Base-by-base conservation (phyloP, 2,888 invertebrate species). In the Galerucella nymphaeae region DNA sequence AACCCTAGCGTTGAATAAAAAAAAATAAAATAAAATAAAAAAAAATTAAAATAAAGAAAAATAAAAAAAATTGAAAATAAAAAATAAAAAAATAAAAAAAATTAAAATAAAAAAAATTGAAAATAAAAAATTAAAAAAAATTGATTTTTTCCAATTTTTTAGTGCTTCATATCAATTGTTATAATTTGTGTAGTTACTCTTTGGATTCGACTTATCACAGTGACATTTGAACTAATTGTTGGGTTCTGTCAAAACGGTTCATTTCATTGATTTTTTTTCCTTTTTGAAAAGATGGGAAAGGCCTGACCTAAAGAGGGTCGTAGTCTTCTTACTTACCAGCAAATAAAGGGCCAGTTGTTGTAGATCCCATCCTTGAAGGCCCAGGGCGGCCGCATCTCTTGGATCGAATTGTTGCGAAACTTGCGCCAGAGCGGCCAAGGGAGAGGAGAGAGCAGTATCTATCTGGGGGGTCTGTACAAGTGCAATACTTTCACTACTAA, bases 291-390 rank as follows among this genome's bases (percentile, higher is more conserved):
- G n/a, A 18, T 18, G 9, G 18, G 18, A 41, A 30, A 30, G 42
- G 61, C 42, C 61, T 62, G 61, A 62, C 61, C 61, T 62, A 62
- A 62, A 41, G 61, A 42, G 16, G 61, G 61, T 10, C 11, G 61
- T 16, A 18, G 11, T 42, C 61, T 62, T 62, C 69, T 55, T 88
- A 90, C 91, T 90, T 87, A 93, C 93, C 91, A 93, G 88, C 77
- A 91, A 85, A 86, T 92, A 92, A 89, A 92, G 91, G 82, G 93
- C 87, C 85, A 93, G 88, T 86, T 92, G 92, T 85, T 92, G 92
- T 81, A 92, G 88, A 85, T 93, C 93, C 92, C 92, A 92, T 86
- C 91, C 91, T 84, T 91, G 92, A 86, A 92, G 88, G 83, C 91
- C 91, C 87, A 88, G 82, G 89, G 88, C 81, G 78, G 84, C 81